These are phyloP conservation scores for Nemapogon koenigi DNA, from an alignment of 2,888 invertebrate species.

Conservation along the genomic window DNA sequence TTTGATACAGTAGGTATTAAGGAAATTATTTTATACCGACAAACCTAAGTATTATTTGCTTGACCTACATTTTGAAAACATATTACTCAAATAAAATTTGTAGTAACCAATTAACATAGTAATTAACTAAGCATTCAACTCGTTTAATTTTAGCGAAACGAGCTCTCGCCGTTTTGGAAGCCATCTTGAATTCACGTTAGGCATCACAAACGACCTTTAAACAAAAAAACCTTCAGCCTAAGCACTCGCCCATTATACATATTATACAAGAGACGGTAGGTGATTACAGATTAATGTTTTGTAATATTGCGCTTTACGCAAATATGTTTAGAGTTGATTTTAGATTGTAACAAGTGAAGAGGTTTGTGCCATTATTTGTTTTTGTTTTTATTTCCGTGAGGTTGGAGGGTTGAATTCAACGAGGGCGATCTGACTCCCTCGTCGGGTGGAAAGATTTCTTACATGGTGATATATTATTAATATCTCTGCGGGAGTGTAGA, in stretches of 20 bases:
- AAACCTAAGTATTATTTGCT: too few relatives aligned
- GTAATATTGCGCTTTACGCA: constrained; percentile 26
- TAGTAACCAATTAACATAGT: not conserved
- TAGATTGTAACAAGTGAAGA: constrained; percentile 14
- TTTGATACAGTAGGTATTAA: too few relatives aligned
- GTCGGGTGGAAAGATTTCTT: constrained; percentile 49
- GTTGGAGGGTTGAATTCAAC: constrained; percentile 42
- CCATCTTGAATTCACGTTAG: constrained; percentile 53
- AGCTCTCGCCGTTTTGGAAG: constrained; percentile 21
- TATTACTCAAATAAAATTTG: not conserved
- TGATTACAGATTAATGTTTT: not conserved
- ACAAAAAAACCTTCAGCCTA: constrained; percentile 39
- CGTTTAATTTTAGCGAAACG: constrained; percentile 5
- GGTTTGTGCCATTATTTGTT: constrained; percentile 4
- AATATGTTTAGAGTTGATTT: constrained; percentile 19
- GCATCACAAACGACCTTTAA: constrained; percentile 49
- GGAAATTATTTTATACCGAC: too few relatives aligned
- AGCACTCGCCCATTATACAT: constrained; percentile 49
- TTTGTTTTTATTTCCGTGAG: constrained; percentile 35
- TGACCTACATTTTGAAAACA: not conserved
- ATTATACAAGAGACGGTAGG: constrained; percentile 38
- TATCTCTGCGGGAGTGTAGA: constrained; percentile 39
- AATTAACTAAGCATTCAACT: constrained; percentile 6
- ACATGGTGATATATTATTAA: constrained; percentile 57
- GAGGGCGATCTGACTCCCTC: constrained; percentile 34